Evolutionary conservation across 2,888 invertebrate genomes (phyloP).

Genomic region (Antitype chi): DNA sequence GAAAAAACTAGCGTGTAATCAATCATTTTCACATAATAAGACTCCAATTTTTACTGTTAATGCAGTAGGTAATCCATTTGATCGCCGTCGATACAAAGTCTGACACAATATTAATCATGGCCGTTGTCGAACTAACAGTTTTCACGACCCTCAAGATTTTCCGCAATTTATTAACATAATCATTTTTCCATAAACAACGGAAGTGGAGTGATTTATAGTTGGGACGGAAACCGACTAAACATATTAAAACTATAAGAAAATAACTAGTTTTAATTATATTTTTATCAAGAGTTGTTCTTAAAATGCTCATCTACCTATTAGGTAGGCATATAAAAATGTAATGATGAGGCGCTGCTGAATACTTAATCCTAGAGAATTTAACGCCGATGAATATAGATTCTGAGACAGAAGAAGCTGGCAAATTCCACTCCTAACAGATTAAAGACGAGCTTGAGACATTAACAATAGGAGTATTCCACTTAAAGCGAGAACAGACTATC

Average conservation of each 20-base stretch:
- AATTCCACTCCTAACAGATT: slow-evolving; percentile 57
- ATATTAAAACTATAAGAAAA: slow-evolving; percentile 32
- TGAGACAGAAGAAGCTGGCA: slow-evolving; percentile 22
- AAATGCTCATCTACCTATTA: background rate
- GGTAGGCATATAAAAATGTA: background rate
- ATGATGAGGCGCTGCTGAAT: background rate
- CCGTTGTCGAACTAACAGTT: slow-evolving; percentile 49
- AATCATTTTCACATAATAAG: slow-evolving; percentile 44
- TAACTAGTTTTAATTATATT: slow-evolving; percentile 8
- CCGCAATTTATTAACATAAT: slow-evolving; percentile 56
- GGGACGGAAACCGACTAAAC: slow-evolving; percentile 39
- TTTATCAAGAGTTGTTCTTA: background rate
- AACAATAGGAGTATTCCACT: slow-evolving; percentile 21
- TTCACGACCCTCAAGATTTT: slow-evolving; percentile 55
- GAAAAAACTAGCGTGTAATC: slow-evolving; percentile 41
- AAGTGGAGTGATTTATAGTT: slow-evolving; percentile 63
- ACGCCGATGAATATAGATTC: slow-evolving; percentile 13
- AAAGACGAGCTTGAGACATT: slow-evolving; percentile 52
- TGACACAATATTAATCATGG: slow-evolving; percentile 65
- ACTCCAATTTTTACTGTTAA: slow-evolving; percentile 38
- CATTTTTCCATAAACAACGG: slow-evolving; percentile 64
- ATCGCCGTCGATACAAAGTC: slow-evolving; percentile 53
- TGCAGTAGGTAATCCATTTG: slow-evolving; percentile 48
- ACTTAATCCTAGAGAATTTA: slow-evolving; percentile 16
- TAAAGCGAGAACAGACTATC: slow-evolving; percentile 12